phyloP scores from a whole-genome alignment of 92 coral and sea anemone species.

The Paragorgia papillata region DNA sequence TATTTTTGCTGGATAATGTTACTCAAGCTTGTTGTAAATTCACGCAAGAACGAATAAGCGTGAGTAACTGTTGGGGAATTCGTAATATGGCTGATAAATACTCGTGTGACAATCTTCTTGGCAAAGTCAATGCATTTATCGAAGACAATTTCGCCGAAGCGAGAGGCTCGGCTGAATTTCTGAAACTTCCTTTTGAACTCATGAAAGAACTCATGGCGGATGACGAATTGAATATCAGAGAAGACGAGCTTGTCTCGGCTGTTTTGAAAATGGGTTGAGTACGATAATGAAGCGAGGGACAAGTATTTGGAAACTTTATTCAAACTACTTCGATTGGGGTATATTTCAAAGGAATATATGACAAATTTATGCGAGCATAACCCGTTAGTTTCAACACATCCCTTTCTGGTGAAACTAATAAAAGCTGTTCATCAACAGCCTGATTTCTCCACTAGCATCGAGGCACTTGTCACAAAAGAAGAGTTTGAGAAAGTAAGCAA shows the following conservation, averaged over 20 bases:
- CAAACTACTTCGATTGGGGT: constrained; percentile 77
- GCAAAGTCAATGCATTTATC: constrained; percentile 76
- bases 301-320: constrained; percentile 65
- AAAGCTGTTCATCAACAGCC: constrained; percentile 59
- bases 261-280: constrained; percentile 77
- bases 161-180: constrained; percentile 72
- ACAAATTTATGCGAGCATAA: constrained; percentile 60
- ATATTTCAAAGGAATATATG: constrained; percentile 70
- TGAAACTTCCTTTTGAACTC: constrained; percentile 71
- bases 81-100: constrained; percentile 83
- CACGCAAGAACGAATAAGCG: constrained; percentile 81
- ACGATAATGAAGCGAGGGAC: constrained; percentile 61
- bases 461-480: constrained; percentile 43
- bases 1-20: constrained; percentile 75
- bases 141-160: constrained; percentile 85
- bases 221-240: constrained; percentile 76
- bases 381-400: constrained; percentile 61
- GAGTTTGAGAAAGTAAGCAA: constrained; percentile 58
- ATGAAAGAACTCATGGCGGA: constrained; percentile 68
- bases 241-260: constrained; percentile 84
- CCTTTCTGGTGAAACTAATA: constrained; percentile 63
- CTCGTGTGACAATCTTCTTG: constrained; percentile 70
- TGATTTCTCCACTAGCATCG: constrained; percentile 7
- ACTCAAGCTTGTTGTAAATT: constrained; percentile 86
- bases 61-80: constrained; percentile 94